Evolutionary conservation across 92 coral and sea anemone genomes (phyloP), one percentile per base, ranked within the genome.

Genomic region (Scolanthus callimorphus): DNA sequence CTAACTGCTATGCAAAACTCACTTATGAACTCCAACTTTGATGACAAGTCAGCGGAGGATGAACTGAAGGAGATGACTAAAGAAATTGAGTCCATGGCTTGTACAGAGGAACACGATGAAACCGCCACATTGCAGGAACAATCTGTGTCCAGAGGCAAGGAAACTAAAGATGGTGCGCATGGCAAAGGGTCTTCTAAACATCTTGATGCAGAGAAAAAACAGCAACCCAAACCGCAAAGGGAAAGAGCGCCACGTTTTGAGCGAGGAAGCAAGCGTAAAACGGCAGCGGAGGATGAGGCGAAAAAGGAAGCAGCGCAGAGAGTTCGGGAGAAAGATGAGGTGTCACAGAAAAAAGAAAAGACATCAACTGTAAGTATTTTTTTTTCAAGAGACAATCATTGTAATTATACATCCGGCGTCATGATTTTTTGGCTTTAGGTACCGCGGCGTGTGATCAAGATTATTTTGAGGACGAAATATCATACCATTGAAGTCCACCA

Each of bases 41-140:
- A 91, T 25, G 88, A 88, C 69, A 72, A 70, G 21, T 81, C 89
- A 39, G 96, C 77, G 21, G 98, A 92, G 29, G 98, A 92, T 29
- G 91, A 88, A 44, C 60, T 83, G 20, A 79, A 77, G 63, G 90
- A 81, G 48, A 87, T 87, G 59, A 82, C 89, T 1, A 87, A 87
- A 58, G 95, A 87, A 57, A 87, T 87, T 45, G 95, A 85, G 47
- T 65, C 80, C 0, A 85, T 87, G 73, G 95, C 95, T 13, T 90
- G 82, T 15, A 55, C 81, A 11, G 95, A 87, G 44, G 95, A 87
- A 49, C 74, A 79, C 30, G 95, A 87, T 20, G 84, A 82, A 24
- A 63, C 46, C 39, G 65, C 48, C 29, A 24, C 62, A 60, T n/a
- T 28, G 52, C 60, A 56, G 20, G 78, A 75, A 15, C 22, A 74